Conservation (phyloP, 2,113 vertebrate species). For the Nycticryphes semicollaris region DNA sequence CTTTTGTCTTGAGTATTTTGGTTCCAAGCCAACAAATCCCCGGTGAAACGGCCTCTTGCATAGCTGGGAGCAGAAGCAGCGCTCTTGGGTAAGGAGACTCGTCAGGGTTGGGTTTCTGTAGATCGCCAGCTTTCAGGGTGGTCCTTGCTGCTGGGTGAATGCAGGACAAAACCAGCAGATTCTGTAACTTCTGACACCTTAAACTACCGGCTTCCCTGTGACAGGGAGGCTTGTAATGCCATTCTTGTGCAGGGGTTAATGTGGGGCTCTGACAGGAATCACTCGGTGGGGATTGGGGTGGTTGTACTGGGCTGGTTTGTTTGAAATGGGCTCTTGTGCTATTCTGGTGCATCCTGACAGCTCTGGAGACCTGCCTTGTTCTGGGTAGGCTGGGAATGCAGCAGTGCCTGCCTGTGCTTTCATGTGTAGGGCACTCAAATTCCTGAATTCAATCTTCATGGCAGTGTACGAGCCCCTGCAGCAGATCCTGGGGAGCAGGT, state of each 20-base stretch:
- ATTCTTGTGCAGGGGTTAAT: neutral
- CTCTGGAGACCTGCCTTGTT: too few relatives aligned
- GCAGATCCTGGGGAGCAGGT: neutral
- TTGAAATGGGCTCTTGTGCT: neutral
- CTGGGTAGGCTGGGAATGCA: neutral
- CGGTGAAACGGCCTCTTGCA: neutral
- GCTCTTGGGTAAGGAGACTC: neutral
- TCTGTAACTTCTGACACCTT: neutral
- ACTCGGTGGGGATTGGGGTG: neutral
- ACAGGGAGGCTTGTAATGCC: neutral
- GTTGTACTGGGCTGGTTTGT: neutral
- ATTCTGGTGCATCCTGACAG: fast-evolving
- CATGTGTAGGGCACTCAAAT: neutral
- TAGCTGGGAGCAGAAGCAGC: neutral
- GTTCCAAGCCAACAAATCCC: slow-evolving; percentile 19
- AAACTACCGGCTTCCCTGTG: neutral
- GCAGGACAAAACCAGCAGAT: neutral
- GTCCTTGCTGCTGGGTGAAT: neutral
- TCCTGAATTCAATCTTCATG: neutral
- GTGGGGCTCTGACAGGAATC: too few relatives aligned
- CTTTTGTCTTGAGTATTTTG: slow-evolving; percentile 48
- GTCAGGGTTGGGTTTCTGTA: neutral
- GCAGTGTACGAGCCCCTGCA: neutral
- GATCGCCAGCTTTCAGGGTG: neutral
- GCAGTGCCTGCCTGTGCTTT: neutral